phyloP scores from a whole-genome alignment of 2,888 invertebrate genomes.

The Copidosoma aretas region DNA sequence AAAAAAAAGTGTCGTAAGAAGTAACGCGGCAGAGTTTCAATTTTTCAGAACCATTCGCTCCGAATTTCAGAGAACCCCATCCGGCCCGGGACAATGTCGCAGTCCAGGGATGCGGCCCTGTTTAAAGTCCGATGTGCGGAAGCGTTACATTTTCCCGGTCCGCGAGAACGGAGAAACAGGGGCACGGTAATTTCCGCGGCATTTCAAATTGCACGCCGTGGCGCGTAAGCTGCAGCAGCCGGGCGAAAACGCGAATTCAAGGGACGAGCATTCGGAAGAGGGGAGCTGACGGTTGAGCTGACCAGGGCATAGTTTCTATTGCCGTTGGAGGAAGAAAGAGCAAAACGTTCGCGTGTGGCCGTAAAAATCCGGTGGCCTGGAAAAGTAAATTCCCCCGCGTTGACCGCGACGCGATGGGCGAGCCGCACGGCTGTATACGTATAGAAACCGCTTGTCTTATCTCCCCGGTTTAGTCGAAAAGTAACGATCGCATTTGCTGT shows the following conservation, averaged over 20 bases:
- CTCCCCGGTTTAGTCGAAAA: neutral
- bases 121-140: no score
- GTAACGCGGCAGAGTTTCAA: no score
- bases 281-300: neutral
- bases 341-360: neutral
- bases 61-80: no score
- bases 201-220: neutral
- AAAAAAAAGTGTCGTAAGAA: no score
- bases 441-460: neutral
- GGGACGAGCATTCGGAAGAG: neutral
- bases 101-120: no score
- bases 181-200: neutral
- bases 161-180: neutral
- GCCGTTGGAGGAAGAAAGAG: neutral
- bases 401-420: neutral
- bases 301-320: neutral
- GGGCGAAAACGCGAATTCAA: slow-evolving; percentile 1
- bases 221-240: neutral
- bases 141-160: neutral
- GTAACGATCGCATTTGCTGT: neutral
- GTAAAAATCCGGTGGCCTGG: neutral
- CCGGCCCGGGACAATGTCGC: no score
- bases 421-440: neutral
- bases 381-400: neutral
- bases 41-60: no score